Evolutionary conservation across 53 echinoderm and acorn worm genomes (phyloP).

Genomic region (Astropecten irregularis): DNA sequence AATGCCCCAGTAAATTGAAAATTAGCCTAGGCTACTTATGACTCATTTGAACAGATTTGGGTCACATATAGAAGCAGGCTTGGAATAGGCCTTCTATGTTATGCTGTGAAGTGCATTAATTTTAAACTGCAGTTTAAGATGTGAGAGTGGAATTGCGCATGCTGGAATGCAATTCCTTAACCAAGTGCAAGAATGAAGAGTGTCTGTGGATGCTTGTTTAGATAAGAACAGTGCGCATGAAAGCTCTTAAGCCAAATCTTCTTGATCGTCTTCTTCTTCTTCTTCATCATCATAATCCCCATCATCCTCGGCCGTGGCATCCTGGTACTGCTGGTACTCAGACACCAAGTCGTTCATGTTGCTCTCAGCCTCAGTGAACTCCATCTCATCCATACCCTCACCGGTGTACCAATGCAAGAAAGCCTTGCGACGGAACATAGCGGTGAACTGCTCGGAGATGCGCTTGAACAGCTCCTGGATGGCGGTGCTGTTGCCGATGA

Average conservation of each 20-base stretch:
- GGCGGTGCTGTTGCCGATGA: conserved; percentile 93
- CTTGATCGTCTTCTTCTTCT: conserved; percentile 59
- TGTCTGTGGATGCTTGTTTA: no score
- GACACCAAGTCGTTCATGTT: conserved; percentile 99
- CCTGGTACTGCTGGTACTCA: conserved; percentile 99
- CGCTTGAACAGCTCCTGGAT: conserved; percentile 92
- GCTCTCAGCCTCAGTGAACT: conserved; percentile 99
- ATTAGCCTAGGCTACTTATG: no score
- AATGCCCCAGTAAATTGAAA: no score
- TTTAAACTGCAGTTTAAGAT: no score
- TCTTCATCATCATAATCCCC: conserved; percentile 86
- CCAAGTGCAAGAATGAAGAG: no score
- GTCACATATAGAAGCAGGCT: no score
- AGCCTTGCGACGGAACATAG: conserved; percentile 99
- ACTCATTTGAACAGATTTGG: no score
- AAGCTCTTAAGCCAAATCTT: conserved; percentile 29
- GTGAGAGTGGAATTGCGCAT: no score
- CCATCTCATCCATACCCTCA: conserved; percentile 99
- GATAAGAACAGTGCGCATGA: no score
- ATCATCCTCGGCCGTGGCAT: conserved; percentile 91
- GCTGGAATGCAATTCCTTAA: no score
- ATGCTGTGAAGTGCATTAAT: no score
- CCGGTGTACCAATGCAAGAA: conserved; percentile 99
- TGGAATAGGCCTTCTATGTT: no score
- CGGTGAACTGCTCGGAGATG: conserved; percentile 94